Base-by-base conservation (phyloP, 2,888 invertebrate genomes). In the Macaria liturata region DNA sequence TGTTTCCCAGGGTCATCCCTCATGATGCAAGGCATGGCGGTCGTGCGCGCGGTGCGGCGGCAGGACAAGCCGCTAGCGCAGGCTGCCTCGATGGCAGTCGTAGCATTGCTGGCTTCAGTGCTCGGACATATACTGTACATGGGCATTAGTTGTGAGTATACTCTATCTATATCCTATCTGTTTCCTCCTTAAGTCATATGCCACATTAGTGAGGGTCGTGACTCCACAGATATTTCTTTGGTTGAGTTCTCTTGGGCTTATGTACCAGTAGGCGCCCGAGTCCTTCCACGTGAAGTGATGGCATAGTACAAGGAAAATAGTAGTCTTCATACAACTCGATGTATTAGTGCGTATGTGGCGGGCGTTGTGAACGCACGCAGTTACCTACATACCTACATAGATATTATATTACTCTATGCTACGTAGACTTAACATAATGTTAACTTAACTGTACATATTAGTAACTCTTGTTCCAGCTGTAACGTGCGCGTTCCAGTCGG, bases 1-100 rank as follows among this genome's bases (percentile, higher is more conserved):
- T 37, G 4, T 37, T n/a, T 62, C 37, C 8, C 75, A 91, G 91
- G 80, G 3, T 79, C 88, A 0, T 72, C 88, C 3, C 72, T 87
- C 60, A 68, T 90, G 50, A 84, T 90, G 88, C 88, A 88, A 65
- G 85, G 88, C 2, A 89, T 90, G 90, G 85, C 74, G 56, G 53
- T 88, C 0, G 55, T 89, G 4, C 79, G 91, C 1, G 74, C 83
- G 0, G 88, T 85, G 34, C 69, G 68, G 0, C 70, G 75, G 0
- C 52, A 62, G 0, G 88, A 89, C 68, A 88, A 88, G 67, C 76
- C 84, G 0, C 55, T 76, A 0, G 84, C 88, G 0, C 62, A 89
- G 4, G 90, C 87, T 0, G 64, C 73, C 0, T 71, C 80, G 1
- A 75, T 81, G 55, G 75, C 84, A 0, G 57, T 72, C 37, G 67